Evolutionary conservation across 2,113 vertebrate species (phyloP), one percentile per base, ranked within the genome.

Genomic region (Saguinus midas): DNA sequence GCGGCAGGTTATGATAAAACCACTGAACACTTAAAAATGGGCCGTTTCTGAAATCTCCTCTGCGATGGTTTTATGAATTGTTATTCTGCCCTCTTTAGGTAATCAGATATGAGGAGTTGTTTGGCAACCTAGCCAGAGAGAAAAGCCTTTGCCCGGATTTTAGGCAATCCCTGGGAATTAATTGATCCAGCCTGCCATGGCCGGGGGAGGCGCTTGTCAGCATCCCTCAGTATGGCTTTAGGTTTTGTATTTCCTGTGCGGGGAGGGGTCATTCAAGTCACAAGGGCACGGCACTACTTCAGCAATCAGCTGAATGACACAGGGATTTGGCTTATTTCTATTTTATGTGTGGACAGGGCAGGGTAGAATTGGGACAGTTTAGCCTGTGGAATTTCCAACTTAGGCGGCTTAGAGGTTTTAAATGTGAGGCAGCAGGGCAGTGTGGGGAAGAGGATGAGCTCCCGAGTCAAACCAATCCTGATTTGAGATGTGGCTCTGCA

Each of bases 101-200:
- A 66, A 89, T 94, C 86, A 48, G 52, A 83, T 66, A 40, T 43
- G 64, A 95, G 6, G 50, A 86, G 57, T 81, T 80, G 17, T 80
- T 85, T 75, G 90, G 79, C n/a, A 93, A 48, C 50, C 50, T 87
- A 76, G 8, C 40, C 16, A 40, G 70, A 72, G 27, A 93, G 87
- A 72, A 78, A 80, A 94, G 4, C 64, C 95, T 73, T 93, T 13
- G 55, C 80, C 88, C 58, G 81, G 64, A 78, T 87, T 83, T 93
- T 27, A 87, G 93, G 91, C 25, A 16, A 73, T 64, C 45, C 50
- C 1, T 4, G 75, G 79, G 83, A 79, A 18, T n/a, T 87, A 79
- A 18, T n/a, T 90, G 81, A 52, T 90, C 48, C 79, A 76, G 23
- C 58, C 45, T 35, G 37, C 9, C 32, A 45, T 40, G 40, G 16